A percentile compares a stretch with the other conserved stretches of the same genome.
Conservation (phyloP, 30 jellyfish, hydroid and myxozoan genomes). For the Hydractinia echinata region DNA sequence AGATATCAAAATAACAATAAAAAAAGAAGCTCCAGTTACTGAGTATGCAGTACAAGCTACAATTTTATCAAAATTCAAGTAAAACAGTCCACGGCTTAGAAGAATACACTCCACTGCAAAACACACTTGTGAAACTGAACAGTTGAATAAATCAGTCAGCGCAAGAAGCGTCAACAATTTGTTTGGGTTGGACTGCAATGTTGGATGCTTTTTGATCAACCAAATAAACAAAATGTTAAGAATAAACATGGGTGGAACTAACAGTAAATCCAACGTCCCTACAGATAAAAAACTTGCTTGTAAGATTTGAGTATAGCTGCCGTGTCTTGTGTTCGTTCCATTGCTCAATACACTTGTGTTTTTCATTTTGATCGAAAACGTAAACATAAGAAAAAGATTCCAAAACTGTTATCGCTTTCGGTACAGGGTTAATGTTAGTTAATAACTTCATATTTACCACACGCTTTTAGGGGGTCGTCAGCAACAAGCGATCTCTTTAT, state of each 20-base stretch:
- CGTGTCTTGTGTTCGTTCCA: too few species aligned
- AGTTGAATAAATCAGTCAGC: conserved; percentile 6
- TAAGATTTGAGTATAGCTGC: too few species aligned
- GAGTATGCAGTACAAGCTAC: neutral
- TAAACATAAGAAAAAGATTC: too few species aligned
- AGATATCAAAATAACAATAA: neutral
- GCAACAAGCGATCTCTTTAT: too few species aligned
- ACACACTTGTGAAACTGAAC: conserved; percentile 4
- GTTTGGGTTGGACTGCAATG: neutral
- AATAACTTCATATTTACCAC: too few species aligned
- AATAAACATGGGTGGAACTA: neutral
- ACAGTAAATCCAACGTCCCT: neutral
- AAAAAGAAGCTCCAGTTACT: neutral
- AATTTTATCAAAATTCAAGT: neutral
- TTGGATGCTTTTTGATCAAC: neutral
- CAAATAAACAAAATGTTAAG: neutral
- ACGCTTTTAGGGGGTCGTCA: too few species aligned
- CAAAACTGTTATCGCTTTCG: too few species aligned
- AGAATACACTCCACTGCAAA: neutral
- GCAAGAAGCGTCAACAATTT: conserved; percentile 20
- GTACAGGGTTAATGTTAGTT: too few species aligned
- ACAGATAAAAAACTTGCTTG: neutral
- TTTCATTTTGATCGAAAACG: too few species aligned
- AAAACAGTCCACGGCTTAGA: neutral
- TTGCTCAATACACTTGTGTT: too few species aligned